These are phyloP conservation scores for Hippocampus barbouri DNA, from an alignment of 2,113 vertebrate species.

Conservation along the genomic window DNA sequence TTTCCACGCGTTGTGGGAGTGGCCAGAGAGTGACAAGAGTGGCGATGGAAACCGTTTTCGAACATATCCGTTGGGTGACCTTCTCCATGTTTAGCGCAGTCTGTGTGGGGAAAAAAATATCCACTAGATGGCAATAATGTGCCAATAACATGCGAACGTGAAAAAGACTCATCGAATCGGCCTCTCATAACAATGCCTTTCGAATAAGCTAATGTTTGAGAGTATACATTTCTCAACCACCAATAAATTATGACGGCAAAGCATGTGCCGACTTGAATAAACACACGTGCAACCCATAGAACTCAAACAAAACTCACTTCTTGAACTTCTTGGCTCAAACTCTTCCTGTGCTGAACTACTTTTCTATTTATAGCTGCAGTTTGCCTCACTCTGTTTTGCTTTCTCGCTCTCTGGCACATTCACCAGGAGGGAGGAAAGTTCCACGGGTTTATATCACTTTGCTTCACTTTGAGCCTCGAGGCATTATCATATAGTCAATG, in stretches of 20 bases:
- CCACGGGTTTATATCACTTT: conserved; percentile 26
- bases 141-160: neutral
- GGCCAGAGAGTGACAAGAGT: no score
- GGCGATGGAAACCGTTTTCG: no score
- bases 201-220: neutral
- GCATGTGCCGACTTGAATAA: neutral
- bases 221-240: neutral
- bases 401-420: conserved; percentile 37
- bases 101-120: no score
- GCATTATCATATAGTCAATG: conserved; percentile 3
- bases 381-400: conserved; percentile 48
- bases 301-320: conserved; percentile 4
- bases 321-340: conserved; percentile 31
- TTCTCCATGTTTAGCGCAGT: no score
- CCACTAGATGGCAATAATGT: conserved; percentile 46
- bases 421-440: conserved; percentile 10
- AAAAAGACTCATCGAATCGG: neutral
- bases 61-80: no score
- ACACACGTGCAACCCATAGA: conserved; percentile 23
- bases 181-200: conserved; percentile 4
- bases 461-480: conserved; percentile 21
- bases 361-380: conserved; percentile 59
- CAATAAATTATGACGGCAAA: neutral
- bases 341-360: conserved; percentile 43
- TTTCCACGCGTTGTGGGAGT: no score